These are phyloP conservation scores for Parnassius orleans DNA, from an alignment of 2,888 invertebrate genomes.

Conservation along the genomic window DNA sequence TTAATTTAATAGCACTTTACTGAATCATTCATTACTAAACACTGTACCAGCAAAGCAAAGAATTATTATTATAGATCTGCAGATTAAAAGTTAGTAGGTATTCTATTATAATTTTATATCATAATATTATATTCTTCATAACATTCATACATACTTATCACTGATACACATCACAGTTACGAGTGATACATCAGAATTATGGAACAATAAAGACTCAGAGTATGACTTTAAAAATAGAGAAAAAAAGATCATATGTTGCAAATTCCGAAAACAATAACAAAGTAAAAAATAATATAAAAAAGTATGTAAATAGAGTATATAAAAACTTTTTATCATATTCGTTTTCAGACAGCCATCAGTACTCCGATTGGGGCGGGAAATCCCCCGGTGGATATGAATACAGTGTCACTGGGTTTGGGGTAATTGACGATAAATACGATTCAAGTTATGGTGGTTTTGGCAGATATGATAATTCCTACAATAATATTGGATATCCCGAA, in stretches of 20 bases:
- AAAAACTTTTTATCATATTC: neutral
- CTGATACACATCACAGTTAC: too few relatives aligned
- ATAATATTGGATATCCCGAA: constrained; percentile 25
- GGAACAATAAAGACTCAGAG: too few relatives aligned
- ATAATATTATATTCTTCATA: too few relatives aligned
- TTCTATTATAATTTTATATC: neutral
- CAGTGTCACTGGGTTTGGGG: constrained; percentile 37
- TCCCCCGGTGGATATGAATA: constrained; percentile 49
- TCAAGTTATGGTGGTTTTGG: constrained; percentile 29
- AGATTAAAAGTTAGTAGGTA: neutral
- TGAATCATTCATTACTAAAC: neutral
- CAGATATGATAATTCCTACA: constrained; percentile 31
- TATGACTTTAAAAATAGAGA: too few relatives aligned
- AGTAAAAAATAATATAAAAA: too few relatives aligned
- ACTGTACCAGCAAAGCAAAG: neutral
- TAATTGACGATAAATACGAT: constrained; percentile 32
- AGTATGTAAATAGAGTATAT: too few relatives aligned
- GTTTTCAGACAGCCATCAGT: constrained; percentile 37
- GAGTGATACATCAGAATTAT: too few relatives aligned
- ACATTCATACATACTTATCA: too few relatives aligned
- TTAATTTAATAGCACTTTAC: too few relatives aligned
- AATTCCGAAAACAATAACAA: too few relatives aligned
- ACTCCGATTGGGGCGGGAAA: constrained; percentile 60
- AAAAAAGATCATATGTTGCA: too few relatives aligned
- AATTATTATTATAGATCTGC: neutral